Percentiles rank a stretch among this genome's conserved stretches.
Conservation (phyloP, 2,113 vertebrate species). For the Mus spicilegus region DNA sequence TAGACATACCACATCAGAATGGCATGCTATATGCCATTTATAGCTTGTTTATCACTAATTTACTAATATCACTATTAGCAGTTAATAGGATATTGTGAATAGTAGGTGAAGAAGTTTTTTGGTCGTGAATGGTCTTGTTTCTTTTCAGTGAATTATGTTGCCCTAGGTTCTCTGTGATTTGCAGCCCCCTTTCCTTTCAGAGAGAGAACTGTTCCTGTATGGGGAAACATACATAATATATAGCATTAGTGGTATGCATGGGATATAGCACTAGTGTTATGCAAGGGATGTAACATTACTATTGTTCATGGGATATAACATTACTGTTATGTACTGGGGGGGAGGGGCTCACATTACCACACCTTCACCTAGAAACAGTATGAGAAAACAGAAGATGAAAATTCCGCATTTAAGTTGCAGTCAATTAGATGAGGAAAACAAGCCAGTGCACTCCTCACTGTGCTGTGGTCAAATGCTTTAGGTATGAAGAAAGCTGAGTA, state of each 20-base stretch:
- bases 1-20: not conserved
- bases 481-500: not conserved
- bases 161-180: not conserved
- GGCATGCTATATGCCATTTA: not conserved
- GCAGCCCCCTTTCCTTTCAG: not conserved
- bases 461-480: not conserved
- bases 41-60: not conserved
- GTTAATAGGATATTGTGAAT: not conserved
- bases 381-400: not conserved
- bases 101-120: not conserved
- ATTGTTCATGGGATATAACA: not conserved
- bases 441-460: not conserved
- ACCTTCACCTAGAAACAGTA: constrained; percentile 12
- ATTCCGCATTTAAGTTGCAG: not conserved
- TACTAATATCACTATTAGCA: not conserved
- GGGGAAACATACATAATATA: no score
- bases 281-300: no score
- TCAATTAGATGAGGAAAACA: not conserved
- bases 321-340: not conserved
- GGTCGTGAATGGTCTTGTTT: not conserved
- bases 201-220: not conserved
- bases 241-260: not conserved
- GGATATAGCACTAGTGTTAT: no score
- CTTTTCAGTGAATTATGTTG: not conserved
- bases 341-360: not conserved